A percentile compares a stretch with the other conserved stretches of the same genome.
Conservation (phyloP, 2,888 invertebrate species). For the Morpho achilles region DNA sequence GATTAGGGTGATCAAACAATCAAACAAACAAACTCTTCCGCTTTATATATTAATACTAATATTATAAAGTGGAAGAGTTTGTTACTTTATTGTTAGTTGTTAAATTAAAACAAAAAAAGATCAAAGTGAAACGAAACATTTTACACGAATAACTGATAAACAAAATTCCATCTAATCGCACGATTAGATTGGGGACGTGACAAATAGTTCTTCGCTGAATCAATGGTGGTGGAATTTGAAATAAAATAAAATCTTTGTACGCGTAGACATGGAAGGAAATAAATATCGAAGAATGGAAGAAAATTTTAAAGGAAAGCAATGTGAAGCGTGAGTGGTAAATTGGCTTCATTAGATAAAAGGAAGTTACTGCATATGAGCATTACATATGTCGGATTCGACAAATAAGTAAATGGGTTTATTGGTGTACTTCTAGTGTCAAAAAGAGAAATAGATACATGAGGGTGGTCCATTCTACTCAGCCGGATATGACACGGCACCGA, state of each 20-base stretch:
- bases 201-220: constrained; percentile 53
- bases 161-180: constrained; percentile 12
- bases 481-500: too few relatives aligned
- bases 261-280: constrained; percentile 68
- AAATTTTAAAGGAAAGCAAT: constrained; percentile 72
- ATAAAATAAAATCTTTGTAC: constrained; percentile 73
- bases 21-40: too few relatives aligned
- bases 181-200: constrained; percentile 17
- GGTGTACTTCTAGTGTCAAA: background rate
- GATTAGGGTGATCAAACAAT: too few relatives aligned
- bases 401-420: background rate
- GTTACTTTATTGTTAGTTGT: too few relatives aligned
- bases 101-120: background rate
- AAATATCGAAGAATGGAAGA: constrained; percentile 71
- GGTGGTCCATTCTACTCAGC: too few relatives aligned
- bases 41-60: too few relatives aligned
- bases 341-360: constrained; percentile 75
- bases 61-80: too few relatives aligned
- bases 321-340: constrained; percentile 68
- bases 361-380: constrained; percentile 41
- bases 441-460: too few relatives aligned
- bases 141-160: background rate
- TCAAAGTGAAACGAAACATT: background rate
- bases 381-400: constrained; percentile 32
- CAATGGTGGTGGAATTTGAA: constrained; percentile 65